Evolutionary conservation across 2,888 invertebrate genomes (phyloP).

Genomic region (Ferdinandea cuprea): DNA sequence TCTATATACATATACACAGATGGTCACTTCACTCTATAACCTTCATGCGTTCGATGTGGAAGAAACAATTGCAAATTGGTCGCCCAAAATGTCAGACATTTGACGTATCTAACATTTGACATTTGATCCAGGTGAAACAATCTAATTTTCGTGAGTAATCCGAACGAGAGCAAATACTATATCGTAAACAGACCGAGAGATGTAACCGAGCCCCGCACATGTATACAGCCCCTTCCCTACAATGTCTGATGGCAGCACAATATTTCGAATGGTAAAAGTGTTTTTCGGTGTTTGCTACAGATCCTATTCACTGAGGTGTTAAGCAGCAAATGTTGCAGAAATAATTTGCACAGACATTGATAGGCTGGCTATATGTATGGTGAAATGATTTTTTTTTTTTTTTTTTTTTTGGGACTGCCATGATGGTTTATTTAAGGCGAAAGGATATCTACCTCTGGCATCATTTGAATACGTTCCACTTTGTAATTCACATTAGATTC

Average conservation of each 20-base stretch:
- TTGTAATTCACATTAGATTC: not conserved
- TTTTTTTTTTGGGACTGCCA: constrained; percentile 1
- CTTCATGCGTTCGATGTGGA: not conserved
- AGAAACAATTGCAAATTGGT: not conserved
- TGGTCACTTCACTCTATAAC: not conserved
- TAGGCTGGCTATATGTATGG: constrained; percentile 23
- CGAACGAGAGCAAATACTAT: constrained; percentile 29
- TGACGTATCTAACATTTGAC: constrained; percentile 55
- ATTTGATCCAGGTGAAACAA: constrained; percentile 64
- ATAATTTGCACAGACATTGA: constrained; percentile 52
- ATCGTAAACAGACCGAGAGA: constrained; percentile 32
- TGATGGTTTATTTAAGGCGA: constrained; percentile 49
- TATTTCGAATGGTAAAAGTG: constrained; percentile 38
- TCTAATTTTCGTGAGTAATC: constrained; percentile 61
- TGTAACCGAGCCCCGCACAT: not conserved
- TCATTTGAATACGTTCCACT: constrained; percentile 35
- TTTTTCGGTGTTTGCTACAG: constrained; percentile 33
- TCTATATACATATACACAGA: not conserved
- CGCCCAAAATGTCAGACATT: constrained; percentile 36
- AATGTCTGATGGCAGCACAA: constrained; percentile 1
- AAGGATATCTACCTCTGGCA: constrained; percentile 5
- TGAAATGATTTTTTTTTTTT: too few relatives aligned
- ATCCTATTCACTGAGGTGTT: constrained; percentile 52
- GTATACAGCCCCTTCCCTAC: not conserved
- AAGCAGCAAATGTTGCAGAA: constrained; percentile 61